Base-by-base conservation (phyloP, 1,140 invertebrate species). In the Colletes latitarsis region DNA sequence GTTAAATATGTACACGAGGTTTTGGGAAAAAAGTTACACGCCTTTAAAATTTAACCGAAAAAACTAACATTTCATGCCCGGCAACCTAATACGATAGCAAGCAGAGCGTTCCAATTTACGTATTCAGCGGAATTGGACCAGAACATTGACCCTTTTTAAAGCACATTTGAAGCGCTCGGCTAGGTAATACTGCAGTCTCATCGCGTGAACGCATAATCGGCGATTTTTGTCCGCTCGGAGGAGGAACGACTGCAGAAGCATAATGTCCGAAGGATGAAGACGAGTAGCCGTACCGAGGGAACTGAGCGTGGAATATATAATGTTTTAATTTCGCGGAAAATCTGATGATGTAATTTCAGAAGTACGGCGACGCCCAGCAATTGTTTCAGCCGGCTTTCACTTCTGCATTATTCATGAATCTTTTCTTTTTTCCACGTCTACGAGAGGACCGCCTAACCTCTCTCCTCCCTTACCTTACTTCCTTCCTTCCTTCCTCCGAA, bases 321-420 rank as follows among this genome's bases (percentile, higher is more conserved):
- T 82, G 81, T 88, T 88, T 88, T 88, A 85, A 88, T 88, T 85
- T 88, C 81, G 86, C 64, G 86, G 86, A 88, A 88, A 88, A 88
- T 88, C 86, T 85, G 86, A 87, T 77, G 86, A 88, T 88, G 86
- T 88, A 88, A 87, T 88, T 88, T 88, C 80, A 88, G 52, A 83
- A 88, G 71, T 88, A 88, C 74, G 79, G 81, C 87, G 83, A 85
- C 86, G 83, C 83, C 77, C 81, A 82, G 86, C 87, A 85, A 87
- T 88, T 88, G 87, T 87, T 88, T 88, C 87, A 87, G 72, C 85
- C 82, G 87, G 86, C 76, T 88, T 88, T 88, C 83, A 72, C 86
- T 81, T 69, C 55, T 87, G 73, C 86, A 88, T 88, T 88, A 88
- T 88, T 88, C 87, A 88, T 88, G 87, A 88, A 71, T 83, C 81